Percentiles rank a stretch among this genome's conserved stretches.
Conservation (phyloP, 2,888 invertebrate genomes). For the Chydorus sphaericus region DNA sequence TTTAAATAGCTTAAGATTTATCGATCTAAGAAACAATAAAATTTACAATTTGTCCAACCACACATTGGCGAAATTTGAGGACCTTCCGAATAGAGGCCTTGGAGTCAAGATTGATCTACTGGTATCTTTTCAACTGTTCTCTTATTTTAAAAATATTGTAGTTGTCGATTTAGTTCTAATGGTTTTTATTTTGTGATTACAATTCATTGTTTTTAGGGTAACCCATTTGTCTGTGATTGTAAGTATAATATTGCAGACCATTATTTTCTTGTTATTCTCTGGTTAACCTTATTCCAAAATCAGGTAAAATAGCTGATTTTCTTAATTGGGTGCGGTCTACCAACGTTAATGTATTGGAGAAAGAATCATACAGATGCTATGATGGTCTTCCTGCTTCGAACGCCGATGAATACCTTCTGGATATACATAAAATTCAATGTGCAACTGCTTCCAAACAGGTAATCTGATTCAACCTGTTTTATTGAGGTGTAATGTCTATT, state of each 20-base stretch:
- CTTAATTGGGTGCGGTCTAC: conserved; percentile 47
- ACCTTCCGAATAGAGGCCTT: conserved; percentile 1
- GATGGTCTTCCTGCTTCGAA: conserved; percentile 25
- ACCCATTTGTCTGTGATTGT: conserved; percentile 51
- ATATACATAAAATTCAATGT: conserved; percentile 22
- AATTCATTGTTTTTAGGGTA: conserved; percentile 33
- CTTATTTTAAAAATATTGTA: not conserved
- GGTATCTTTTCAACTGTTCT: conserved; percentile 6
- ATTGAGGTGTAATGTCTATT: not conserved
- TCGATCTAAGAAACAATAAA: conserved; percentile 52
- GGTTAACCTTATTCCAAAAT: no score
- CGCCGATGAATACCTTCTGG: conserved; percentile 20
- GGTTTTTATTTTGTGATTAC: not conserved
- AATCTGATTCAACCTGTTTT: not conserved
- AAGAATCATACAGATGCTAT: conserved; percentile 34
- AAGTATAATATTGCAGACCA: no score
- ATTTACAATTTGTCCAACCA: conserved; percentile 40
- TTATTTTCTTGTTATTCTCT: no score
- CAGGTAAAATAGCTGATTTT: conserved; percentile 39
- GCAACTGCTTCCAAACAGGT: conserved; percentile 21
- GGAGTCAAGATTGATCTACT: conserved; percentile 13
- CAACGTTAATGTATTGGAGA: conserved; percentile 41
- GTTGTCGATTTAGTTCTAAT: not conserved
- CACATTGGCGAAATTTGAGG: conserved; percentile 16
- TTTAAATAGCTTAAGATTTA: conserved; percentile 44